Conservation (phyloP, 1,140 invertebrate species). For the Macrocentrus cingulum region DNA sequence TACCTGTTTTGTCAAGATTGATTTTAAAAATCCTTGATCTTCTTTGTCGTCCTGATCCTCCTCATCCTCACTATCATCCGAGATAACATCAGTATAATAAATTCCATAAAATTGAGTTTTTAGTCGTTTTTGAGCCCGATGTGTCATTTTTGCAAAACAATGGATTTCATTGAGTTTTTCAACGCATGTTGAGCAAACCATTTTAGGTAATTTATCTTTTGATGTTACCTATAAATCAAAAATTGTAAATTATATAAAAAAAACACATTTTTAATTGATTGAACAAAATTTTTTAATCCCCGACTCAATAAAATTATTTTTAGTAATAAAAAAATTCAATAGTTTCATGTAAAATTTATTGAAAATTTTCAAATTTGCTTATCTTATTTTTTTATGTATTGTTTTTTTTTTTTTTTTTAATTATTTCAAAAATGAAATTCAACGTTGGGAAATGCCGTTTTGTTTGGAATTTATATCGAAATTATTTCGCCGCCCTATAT, state of each 20-base stretch:
- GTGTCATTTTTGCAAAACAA: slow-evolving; percentile 62
- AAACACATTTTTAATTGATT: background rate
- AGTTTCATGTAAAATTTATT: too few relatives aligned
- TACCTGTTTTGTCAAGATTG: slow-evolving; percentile 11
- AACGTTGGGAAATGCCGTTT: too few relatives aligned
- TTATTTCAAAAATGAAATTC: too few relatives aligned
- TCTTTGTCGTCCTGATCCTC: slow-evolving; percentile 37
- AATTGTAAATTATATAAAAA: background rate
- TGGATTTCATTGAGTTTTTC: slow-evolving; percentile 62
- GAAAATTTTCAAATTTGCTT: too few relatives aligned
- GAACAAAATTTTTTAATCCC: too few relatives aligned
- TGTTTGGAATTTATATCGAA: too few relatives aligned
- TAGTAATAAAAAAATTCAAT: too few relatives aligned
- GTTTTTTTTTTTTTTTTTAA: too few relatives aligned
- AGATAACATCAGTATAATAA: slow-evolving; percentile 31
- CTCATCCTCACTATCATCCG: slow-evolving; percentile 29
- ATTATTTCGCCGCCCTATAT: too few relatives aligned
- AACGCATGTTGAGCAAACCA: slow-evolving; percentile 60
- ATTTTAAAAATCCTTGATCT: slow-evolving; percentile 15
- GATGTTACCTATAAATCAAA: slow-evolving; percentile 49
- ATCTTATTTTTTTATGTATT: too few relatives aligned
- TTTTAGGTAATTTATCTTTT: slow-evolving; percentile 63
- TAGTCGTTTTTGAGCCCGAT: slow-evolving; percentile 60
- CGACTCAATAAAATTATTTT: too few relatives aligned
- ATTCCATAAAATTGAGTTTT: slow-evolving; percentile 45